These are phyloP conservation scores for Cephonodes hylas DNA, from an alignment of 2,888 invertebrate species.

Conservation along the genomic window DNA sequence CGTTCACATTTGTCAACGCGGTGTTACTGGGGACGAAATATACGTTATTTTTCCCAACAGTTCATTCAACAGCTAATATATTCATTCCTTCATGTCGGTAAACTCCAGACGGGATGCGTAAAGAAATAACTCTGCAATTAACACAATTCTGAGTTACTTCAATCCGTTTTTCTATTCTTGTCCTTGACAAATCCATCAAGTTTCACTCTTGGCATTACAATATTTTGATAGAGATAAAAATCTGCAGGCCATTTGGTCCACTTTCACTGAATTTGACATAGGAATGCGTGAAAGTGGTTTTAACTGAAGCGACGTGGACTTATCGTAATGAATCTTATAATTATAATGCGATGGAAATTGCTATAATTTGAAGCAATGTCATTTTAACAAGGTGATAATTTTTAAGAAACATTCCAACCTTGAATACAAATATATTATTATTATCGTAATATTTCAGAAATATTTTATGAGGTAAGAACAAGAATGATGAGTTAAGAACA, in stretches of 20 bases:
- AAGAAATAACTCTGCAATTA: not conserved
- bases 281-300: constrained; percentile 17
- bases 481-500: not conserved
- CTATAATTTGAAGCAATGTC: too few species aligned
- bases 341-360: not conserved
- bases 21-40: not conserved
- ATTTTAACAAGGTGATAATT: too few species aligned
- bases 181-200: not conserved
- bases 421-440: too few species aligned
- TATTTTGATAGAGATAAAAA: constrained; percentile 11
- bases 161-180: not conserved
- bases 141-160: not conserved
- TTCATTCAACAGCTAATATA: not conserved
- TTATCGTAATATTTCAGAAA: too few species aligned
- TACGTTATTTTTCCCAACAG: not conserved
- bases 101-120: not conserved
- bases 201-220: not conserved
- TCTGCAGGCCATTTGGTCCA: constrained; percentile 4
- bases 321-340: not conserved
- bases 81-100: not conserved
- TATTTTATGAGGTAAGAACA: too few species aligned
- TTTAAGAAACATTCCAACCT: too few species aligned
- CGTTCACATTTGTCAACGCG: not conserved
- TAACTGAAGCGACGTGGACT: constrained; percentile 9
- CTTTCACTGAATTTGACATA: constrained; percentile 17